These are phyloP conservation scores for Buathra laborator DNA, from an alignment of 2,888 invertebrate species.

Conservation along the genomic window DNA sequence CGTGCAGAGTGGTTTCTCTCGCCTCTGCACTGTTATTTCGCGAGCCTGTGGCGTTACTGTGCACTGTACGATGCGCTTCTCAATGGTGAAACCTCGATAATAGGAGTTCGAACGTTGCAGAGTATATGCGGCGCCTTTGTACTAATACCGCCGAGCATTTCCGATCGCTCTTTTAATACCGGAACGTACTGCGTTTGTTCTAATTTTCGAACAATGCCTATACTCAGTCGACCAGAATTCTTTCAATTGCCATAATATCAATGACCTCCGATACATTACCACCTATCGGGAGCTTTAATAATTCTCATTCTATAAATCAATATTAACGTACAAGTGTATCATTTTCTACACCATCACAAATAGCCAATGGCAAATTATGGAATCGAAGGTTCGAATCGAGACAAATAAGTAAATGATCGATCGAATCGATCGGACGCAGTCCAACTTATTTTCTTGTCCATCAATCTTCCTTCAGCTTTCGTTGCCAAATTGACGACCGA, in stretches of 20 bases:
- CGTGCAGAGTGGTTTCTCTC: constrained; percentile 34
- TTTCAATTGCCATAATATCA: background rate
- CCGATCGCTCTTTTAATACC: constrained; percentile 37
- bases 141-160: constrained; percentile 42
- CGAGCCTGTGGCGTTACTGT: constrained; percentile 9
- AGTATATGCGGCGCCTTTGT: constrained; percentile 33
- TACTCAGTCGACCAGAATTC: background rate
- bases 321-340: background rate
- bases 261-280: background rate
- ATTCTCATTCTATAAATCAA: background rate
- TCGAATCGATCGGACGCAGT: background rate
- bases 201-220: background rate
- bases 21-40: constrained; percentile 5
- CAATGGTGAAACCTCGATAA: constrained; percentile 41
- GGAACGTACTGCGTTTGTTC: constrained; percentile 8
- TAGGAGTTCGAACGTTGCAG: constrained; percentile 10
- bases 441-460: constrained; percentile 33
- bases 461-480: constrained; percentile 60
- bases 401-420: constrained; percentile 12
- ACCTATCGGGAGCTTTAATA: background rate
- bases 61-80: constrained; percentile 29
- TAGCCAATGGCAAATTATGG: constrained; percentile 2
- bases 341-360: background rate
- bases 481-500: constrained; percentile 58
- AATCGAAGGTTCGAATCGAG: constrained; percentile 10